These are phyloP conservation scores for Cinclus cinclus DNA, from an alignment of 2,113 vertebrate genomes.

Conservation along the genomic window DNA sequence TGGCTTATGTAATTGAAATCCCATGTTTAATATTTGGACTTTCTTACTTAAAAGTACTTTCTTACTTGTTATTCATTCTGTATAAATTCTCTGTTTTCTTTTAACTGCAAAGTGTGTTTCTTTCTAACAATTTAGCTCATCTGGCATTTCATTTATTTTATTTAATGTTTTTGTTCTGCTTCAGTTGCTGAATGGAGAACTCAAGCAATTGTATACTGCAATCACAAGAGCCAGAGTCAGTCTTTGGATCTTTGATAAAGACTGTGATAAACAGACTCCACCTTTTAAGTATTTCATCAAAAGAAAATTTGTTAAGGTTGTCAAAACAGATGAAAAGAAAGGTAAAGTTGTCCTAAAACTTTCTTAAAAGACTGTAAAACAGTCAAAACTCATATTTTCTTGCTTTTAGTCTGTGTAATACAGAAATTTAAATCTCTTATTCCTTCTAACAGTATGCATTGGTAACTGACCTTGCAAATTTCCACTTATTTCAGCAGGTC, in stretches of 20 bases:
- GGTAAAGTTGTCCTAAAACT: conserved; percentile 53
- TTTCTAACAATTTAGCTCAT: neutral
- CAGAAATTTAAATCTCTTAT: neutral
- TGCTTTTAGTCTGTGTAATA: neutral
- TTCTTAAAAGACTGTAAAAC: neutral
- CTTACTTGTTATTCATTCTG: neutral
- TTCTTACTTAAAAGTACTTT: neutral
- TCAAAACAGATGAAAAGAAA: conserved; percentile 80
- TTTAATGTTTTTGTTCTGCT: neutral
- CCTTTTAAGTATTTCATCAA: conserved; percentile 80
- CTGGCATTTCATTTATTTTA: neutral
- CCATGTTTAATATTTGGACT: neutral
- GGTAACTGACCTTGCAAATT: neutral
- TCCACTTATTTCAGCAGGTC: neutral
- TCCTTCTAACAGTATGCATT: neutral
- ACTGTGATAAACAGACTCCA: conserved; percentile 77
- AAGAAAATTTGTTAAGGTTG: conserved; percentile 75
- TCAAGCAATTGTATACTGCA: conserved; percentile 83
- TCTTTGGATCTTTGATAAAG: conserved; percentile 85
- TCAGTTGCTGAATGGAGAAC: conserved; percentile 81
- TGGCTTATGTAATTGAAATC: neutral
- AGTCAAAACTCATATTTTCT: neutral
- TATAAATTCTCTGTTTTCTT: neutral
- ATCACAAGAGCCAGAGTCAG: conserved; percentile 83
- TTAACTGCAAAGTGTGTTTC: neutral